Conservation (phyloP, 2,888 invertebrate genomes). For the Piscicola geometra region DNA sequence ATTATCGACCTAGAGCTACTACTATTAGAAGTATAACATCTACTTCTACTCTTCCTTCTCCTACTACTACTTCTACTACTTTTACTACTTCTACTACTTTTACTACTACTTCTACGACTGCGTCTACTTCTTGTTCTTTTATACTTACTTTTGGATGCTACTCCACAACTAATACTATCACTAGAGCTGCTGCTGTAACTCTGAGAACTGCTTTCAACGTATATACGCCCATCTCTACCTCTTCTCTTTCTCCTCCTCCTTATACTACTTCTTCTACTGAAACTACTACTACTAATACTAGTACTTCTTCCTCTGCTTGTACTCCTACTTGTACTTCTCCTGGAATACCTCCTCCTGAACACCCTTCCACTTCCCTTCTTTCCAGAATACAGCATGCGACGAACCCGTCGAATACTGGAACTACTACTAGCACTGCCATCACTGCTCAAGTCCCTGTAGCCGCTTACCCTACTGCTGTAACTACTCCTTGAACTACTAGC, state of each 20-base stretch:
- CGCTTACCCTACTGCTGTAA: no score
- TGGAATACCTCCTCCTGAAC: neutral
- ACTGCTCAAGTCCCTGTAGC: no score
- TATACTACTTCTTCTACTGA: neutral
- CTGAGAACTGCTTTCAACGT: neutral
- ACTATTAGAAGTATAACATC: conserved; percentile 21
- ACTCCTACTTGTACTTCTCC: neutral
- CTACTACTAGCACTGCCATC: no score
- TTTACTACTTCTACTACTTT: conserved; percentile 18
- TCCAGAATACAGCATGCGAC: no score
- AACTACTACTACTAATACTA: neutral
- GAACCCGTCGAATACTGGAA: no score
- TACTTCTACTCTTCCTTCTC: neutral
- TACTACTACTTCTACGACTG: conserved; percentile 3
- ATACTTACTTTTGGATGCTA: no score
- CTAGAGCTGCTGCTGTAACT: neutral
- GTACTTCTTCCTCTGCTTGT: neutral
- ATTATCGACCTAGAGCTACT: conserved; percentile 3
- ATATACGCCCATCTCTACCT: neutral
- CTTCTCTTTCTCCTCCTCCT: conserved; percentile 5
- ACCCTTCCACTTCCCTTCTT: no score
- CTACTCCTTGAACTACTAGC: neutral
- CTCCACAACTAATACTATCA: neutral
- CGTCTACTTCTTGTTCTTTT: conserved; percentile 7
- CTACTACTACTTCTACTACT: conserved; percentile 4